Percentiles rank a stretch among this genome's conserved stretches.
Evolutionary conservation across 2,113 vertebrate genomes (phyloP).

Genomic region (Peromyscus maniculatus): DNA sequence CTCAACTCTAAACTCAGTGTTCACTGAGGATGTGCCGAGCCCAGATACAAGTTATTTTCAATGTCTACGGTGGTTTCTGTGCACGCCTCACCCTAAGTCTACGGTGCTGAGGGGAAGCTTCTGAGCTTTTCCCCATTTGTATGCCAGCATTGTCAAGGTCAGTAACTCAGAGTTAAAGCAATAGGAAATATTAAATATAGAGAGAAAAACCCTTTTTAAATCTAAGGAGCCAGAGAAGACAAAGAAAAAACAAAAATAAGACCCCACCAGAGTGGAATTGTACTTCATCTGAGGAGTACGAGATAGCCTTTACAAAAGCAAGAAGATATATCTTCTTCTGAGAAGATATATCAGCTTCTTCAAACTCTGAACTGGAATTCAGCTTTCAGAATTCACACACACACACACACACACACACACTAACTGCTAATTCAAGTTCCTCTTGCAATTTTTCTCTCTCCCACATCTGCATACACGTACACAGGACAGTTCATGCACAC

Average conservation of each 20-base stretch:
- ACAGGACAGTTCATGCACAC: neutral
- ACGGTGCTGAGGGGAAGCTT: neutral
- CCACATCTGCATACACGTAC: neutral
- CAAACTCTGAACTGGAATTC: conserved; percentile 23
- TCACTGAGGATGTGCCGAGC: neutral
- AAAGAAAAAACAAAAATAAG: neutral
- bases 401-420: neutral
- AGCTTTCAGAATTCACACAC: neutral
- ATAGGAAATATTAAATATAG: neutral
- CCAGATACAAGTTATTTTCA: neutral
- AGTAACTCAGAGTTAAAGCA: conserved; percentile 15
- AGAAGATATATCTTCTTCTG: neutral
- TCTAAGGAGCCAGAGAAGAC: neutral
- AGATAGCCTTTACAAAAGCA: neutral
- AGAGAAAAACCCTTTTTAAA: neutral
- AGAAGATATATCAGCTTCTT: neutral
- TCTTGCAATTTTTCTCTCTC: neutral
- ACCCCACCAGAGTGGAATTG: neutral
- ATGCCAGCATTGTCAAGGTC: neutral
- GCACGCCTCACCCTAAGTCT: neutral
- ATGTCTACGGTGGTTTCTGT: neutral
- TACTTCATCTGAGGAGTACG: neutral
- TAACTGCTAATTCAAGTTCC: neutral
- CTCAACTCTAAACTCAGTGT: neutral
- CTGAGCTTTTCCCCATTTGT: neutral